Evolutionary conservation across 2,888 invertebrate genomes (phyloP), one percentile per base, ranked within the genome.

Genomic region (Gibbula magus): DNA sequence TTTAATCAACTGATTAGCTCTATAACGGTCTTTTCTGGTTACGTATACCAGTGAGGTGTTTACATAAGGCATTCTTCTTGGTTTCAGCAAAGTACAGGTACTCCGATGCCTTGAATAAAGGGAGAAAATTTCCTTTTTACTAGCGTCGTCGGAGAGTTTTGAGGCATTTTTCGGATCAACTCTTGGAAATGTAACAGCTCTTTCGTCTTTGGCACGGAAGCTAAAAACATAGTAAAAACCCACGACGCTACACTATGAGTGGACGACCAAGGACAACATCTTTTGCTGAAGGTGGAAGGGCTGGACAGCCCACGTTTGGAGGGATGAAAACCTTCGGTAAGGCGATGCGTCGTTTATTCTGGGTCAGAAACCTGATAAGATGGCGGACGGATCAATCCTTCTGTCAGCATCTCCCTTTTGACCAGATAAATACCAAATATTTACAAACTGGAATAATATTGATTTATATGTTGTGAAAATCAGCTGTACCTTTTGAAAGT

Each of bases 221-320:
- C 45, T 52, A 52, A 22, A 45, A 39, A 45, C 56, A n/a, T 25
- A 75, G 29, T 75, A 52, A 32, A 52, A 75, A 29, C 56, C 32
- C 29, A 53, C 35, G 75, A 54, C 53, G 54, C 56, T 80, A 79
- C 80, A 82, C 79, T 85, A 91, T 91, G 91, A 91, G 91, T 83
- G 90, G 90, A 85, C 88, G 91, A 84, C 90, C 91, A 75, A 88
- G 91, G 85, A 91, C 91, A 78, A 91, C 91, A 82, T 91, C 91
- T 79, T 90, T 91, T 85, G 90, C 91, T 75, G 91, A 91, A 88
- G 91, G 90, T 84, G 90, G 89, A 84, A 90, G 90, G 89, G 84
- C 88, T 66, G 89, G 89, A 80, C 86, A 88, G 82, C 86, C 87
- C 78, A 87, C 89, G 79, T 91, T 89, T 84, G 89, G 90, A 84